Base-by-base conservation (phyloP, 2,888 invertebrate genomes). In the Latrodectus hesperus region DNA sequence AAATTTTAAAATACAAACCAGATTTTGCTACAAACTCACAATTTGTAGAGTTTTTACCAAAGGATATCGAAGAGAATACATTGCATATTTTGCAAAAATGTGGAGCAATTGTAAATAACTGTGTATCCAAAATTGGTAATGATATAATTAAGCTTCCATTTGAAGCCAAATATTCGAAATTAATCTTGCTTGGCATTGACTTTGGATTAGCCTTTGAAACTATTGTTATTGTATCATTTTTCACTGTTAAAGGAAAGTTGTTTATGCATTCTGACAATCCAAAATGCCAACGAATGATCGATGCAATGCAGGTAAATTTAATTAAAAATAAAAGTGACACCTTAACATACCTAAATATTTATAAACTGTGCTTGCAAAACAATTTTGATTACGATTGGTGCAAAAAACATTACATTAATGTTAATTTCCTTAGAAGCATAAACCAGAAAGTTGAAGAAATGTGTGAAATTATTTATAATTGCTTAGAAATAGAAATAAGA, bases 301-400 rank as follows among this genome's bases (percentile, higher is more conserved):
- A 88, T 71, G 88, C 80, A 0, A 52, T 26, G 11, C 83, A 88
- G 53, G 26, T 88, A 4, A 64, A 88, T 26, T 60, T 84, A n/a
- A 51, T 79, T 17, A 65, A 79, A 65, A 65, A 80, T 71, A 72
- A 88, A 17, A 84, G 88, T 88, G 88, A 88, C 64, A 75, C 79
- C n/a, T 65, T 88, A 17, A 64, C 84, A 0, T 80, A 71, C 22
- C 68, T 88, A 11, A 64, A 75, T 51, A 76, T 88, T 38, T 88
- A 70, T 67, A 79, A 80, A 60, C 38, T 22, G 9, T 88, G 79
- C 67, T 65, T 71, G 17, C 72, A 80, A 51, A 71, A 67, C 22
- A 51, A 53, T 4, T 76, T 74, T 72, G 70, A 49, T n/a, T 55
- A 12, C 16, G 55, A 60, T 10, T 88, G 79, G 79, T 88, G 88